Base-by-base conservation (phyloP, 2,888 invertebrate genomes). In the Synanthedon myopaeformis region DNA sequence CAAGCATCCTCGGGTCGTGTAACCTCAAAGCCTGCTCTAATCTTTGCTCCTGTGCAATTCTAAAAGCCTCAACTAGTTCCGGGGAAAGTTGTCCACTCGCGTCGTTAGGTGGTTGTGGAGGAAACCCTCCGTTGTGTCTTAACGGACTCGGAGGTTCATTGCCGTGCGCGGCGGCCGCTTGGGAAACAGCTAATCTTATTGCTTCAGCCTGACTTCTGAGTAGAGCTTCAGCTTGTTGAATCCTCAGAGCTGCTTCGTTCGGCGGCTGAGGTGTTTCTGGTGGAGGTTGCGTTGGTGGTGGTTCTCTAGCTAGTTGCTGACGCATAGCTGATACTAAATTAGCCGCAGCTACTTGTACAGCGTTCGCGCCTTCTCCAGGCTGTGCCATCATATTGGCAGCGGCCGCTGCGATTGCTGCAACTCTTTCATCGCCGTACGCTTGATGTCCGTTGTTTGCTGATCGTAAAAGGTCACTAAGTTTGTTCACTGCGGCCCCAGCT, bases 171-270 rank as follows among this genome's bases (percentile, higher is more conserved):
- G 89, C 90, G 0, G 90, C 90, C 0, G 92, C 92, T 69, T 93
- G 93, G 8, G 91, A 91, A 60, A 95, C 95, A 42, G 95, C 96
- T 56, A 96, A 78, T 66, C 96, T 89, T 42, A 96, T 86, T 0
- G 95, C 95, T 75, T 96, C 96, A 0, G 95, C 95, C 70, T 96
- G 96, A 63, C 94, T 94, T 69, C 96, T 89, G 19, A 96, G 83
- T 53, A 96, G 85, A 0, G 93, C 94, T 75, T 95, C 95, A 1
- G 94, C 93, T 66, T 93, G 92, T 69, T 94, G 94, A 85, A 93
- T 92, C 59, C 92, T 84, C 49, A 92, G 69, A 1, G 92, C 89
- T 19, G 91, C 90, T 73, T 96, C 96, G 0, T 94, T 94, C 58
- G 95, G 95, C 42, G 93, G 93, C 58, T 95, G 90, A 2, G 96